Percentiles rank a stretch among this genome's conserved stretches.
Evolutionary conservation across 2,113 vertebrate genomes (phyloP).

Genomic region (Menura novaehollandiae): DNA sequence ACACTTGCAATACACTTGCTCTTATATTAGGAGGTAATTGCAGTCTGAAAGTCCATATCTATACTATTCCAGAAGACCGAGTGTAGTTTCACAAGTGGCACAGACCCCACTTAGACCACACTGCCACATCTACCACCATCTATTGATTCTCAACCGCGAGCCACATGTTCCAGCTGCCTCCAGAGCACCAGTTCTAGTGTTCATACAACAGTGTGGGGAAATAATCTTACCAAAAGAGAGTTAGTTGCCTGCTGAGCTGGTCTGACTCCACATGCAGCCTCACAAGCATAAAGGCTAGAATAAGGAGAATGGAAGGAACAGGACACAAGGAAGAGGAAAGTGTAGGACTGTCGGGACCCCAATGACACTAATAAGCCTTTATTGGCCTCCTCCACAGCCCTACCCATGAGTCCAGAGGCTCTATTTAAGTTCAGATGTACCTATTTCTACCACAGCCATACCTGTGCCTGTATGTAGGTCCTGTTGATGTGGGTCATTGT

Average conservation of each 20-base stretch:
- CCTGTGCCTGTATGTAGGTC: background rate
- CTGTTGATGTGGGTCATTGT: background rate
- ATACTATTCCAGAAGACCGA: background rate
- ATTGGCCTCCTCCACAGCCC: background rate
- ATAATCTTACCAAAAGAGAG: background rate
- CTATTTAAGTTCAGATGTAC: background rate
- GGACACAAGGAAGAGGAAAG: background rate
- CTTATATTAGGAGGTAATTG: background rate
- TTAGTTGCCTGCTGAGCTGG: background rate
- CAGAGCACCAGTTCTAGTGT: background rate
- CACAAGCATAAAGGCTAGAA: background rate
- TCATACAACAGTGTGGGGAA: background rate
- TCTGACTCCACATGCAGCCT: background rate
- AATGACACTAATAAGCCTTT: background rate
- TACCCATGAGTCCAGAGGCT: background rate
- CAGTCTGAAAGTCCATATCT: background rate
- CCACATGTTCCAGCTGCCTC: background rate
- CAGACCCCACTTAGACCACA: background rate
- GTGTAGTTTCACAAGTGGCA: background rate
- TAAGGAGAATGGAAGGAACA: background rate
- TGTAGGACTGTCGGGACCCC: background rate
- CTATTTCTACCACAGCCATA: background rate
- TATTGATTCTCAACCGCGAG: background rate
- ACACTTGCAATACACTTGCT: background rate
- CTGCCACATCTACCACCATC: background rate